Percentiles rank a stretch among this genome's conserved stretches.
These are phyloP conservation scores for Cyphomyrus plagiostoma DNA, from an alignment of 2,113 vertebrate species.

Conservation along the genomic window DNA sequence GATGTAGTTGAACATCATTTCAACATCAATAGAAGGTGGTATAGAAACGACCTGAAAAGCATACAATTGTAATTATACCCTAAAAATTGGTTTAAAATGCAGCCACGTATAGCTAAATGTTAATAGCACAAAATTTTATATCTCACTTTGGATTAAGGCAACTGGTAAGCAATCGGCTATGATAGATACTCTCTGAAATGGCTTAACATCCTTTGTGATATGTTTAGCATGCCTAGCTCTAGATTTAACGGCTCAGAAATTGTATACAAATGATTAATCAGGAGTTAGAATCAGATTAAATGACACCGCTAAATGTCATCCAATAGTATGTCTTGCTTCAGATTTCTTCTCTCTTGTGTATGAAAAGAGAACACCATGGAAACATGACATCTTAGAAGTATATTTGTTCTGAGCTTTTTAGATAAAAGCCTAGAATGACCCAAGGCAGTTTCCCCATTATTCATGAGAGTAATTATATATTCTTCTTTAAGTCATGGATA, in stretches of 20 bases:
- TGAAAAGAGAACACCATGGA: constrained; percentile 48
- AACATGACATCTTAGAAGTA: constrained; percentile 43
- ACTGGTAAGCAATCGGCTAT: not conserved
- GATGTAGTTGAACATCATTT: not conserved
- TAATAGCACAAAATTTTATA: not conserved
- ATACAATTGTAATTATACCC: not conserved
- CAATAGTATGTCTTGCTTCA: constrained; percentile 41
- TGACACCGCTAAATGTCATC: constrained; percentile 47
- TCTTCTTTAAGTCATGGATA: constrained; percentile 30
- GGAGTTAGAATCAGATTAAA: constrained; percentile 33
- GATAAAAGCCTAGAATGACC: constrained; percentile 32
- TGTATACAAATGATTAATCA: constrained; percentile 8
- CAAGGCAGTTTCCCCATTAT: constrained; percentile 36
- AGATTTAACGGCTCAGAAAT: constrained; percentile 2
- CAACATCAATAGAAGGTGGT: not conserved
- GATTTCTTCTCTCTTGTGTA: constrained; percentile 49
- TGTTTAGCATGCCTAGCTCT: not conserved
- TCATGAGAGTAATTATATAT: constrained; percentile 35
- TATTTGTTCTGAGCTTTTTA: constrained; percentile 38
- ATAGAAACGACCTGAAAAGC: not conserved
- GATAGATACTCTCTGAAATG: not conserved
- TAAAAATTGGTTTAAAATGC: not conserved
- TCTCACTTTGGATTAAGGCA: not conserved
- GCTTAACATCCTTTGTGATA: not conserved
- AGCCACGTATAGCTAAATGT: not conserved